phyloP scores from a whole-genome alignment of 2,797 vertebrate species.

The Megalops cyprinoides region DNA sequence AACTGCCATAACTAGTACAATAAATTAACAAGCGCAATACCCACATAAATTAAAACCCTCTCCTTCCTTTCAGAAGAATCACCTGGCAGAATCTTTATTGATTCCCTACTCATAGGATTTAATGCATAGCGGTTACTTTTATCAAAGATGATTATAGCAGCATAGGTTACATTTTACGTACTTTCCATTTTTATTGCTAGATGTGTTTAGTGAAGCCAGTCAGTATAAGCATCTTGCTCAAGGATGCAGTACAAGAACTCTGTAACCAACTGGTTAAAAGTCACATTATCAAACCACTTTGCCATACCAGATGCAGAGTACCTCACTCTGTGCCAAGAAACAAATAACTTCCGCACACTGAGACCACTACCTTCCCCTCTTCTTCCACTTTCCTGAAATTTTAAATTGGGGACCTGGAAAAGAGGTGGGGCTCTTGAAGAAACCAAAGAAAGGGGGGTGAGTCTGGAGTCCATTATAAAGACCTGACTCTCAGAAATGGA shows the following conservation, averaged over 20 bases:
- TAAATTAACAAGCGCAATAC: too few relatives aligned
- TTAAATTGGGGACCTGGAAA: background rate
- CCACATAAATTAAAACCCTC: too few relatives aligned
- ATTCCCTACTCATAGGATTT: too few relatives aligned
- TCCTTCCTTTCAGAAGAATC: too few relatives aligned
- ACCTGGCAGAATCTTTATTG: too few relatives aligned
- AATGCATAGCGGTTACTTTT: too few relatives aligned
- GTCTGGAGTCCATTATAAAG: constrained; percentile 30
- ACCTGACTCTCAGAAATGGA: constrained; percentile 18
- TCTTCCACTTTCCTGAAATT: background rate
- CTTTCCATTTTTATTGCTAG: background rate
- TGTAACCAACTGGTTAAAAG: background rate
- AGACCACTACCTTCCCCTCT: background rate
- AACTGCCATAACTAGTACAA: too few relatives aligned
- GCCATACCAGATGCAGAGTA: background rate
- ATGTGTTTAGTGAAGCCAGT: background rate
- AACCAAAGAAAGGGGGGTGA: background rate
- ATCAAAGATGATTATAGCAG: too few relatives aligned
- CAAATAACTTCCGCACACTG: background rate
- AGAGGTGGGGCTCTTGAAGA: background rate
- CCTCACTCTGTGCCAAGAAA: background rate
- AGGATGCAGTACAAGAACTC: background rate
- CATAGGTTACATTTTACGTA: background rate
- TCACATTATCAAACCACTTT: background rate
- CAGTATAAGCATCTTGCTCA: background rate